Evolutionary conservation across 2,888 invertebrate genomes (phyloP), one percentile per base, ranked within the genome.

Genomic region (Drosophila phalerata): DNA sequence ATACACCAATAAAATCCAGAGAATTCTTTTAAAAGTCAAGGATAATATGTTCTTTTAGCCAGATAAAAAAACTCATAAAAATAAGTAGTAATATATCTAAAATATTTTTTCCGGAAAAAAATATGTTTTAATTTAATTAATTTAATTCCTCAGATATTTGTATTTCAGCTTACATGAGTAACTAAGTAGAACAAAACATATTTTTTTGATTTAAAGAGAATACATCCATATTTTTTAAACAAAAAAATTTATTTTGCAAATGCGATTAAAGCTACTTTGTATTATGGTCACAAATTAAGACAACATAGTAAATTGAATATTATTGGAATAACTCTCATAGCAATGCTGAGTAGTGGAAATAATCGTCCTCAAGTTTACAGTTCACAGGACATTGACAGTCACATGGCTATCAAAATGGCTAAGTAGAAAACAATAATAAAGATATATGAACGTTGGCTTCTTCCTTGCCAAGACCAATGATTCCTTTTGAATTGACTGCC

Each of bases 341-440:
- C 15, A 55, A 15, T 30, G 42, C 61, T 57, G 42, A 51, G 32
- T 71, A 45, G 47, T 72, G 49, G 42, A 77, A 77, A 72, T 72
- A 75, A 72, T 60, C 51, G 62, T 58, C 53, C 22, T 65, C 34
- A 52, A 66, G 66, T 72, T 77, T 53, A 75, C 75, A 77, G 78
- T 60, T 72, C 68, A 56, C 43, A 61, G 63, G 9, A 77, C 55
- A 42, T 32, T 25, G 48, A 52, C 53, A 62, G 53, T 32, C 72
- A 48, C 72, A 43, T 62, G 55, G 45, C 40, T 40, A 19, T 45
- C 69, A 58, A 57, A 74, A 69, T 45, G 57, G 43, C 51, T 30
- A 42, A 8, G 42, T 43, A 52, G 6, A 77, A 47, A 47, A 49
- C 42, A 32, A 66, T 71, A 61, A 58, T 49, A 28, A 28, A 40